Conservation (phyloP, 1,140 invertebrate genomes). For the Lerema accius region DNA sequence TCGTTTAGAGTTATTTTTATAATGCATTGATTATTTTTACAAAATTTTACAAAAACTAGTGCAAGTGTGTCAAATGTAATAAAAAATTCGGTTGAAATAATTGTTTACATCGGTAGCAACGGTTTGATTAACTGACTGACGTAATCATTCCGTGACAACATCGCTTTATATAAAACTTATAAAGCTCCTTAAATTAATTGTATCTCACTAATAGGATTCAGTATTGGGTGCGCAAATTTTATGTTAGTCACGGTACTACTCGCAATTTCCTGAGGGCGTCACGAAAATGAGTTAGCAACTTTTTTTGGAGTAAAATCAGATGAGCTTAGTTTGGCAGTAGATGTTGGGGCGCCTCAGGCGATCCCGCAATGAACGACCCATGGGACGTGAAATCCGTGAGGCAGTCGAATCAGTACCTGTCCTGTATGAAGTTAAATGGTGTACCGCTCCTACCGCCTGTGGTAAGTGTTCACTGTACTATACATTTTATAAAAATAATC, state of each 20-base stretch:
- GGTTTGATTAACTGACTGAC: constrained; percentile 44
- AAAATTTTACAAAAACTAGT: background rate
- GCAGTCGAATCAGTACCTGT: constrained; percentile 76
- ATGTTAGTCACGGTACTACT: constrained; percentile 19
- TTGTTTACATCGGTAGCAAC: constrained; percentile 24
- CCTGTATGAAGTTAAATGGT: constrained; percentile 86
- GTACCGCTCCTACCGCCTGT: constrained; percentile 85
- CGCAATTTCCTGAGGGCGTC: constrained; percentile 43
- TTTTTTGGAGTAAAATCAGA: constrained; percentile 13
- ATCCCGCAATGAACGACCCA: constrained; percentile 70
- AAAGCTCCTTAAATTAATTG: constrained; percentile 48
- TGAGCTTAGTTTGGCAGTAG: constrained; percentile 18
- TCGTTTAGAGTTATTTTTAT: background rate
- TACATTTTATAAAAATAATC: no score
- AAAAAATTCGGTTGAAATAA: background rate
- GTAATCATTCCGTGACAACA: constrained; percentile 67
- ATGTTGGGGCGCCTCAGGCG: constrained; percentile 5
- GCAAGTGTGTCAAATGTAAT: background rate
- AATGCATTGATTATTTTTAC: no score
- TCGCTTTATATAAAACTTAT: constrained; percentile 39
- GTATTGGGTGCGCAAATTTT: constrained; percentile 19
- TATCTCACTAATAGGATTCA: constrained; percentile 36
- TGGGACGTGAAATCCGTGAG: constrained; percentile 76
- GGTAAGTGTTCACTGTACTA: constrained; percentile 72
- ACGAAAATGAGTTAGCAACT: constrained; percentile 20